Base-by-base conservation (phyloP, 2,113 vertebrate species). In the Geothlypis trichas region DNA sequence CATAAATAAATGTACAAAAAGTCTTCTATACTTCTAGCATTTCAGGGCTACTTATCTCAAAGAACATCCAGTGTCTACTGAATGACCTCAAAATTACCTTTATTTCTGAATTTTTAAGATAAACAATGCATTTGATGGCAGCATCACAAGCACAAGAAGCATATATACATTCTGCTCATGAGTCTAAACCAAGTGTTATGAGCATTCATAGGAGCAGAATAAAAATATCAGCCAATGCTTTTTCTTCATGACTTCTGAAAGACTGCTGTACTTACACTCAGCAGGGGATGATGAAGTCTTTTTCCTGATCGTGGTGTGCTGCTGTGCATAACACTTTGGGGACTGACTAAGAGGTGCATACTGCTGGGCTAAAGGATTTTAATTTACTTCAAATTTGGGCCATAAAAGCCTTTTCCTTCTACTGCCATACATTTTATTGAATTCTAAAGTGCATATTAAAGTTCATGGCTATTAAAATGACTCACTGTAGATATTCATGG, bases 351-450 rank as follows among this genome's bases (percentile, higher is more conserved):
- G 66, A 90, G 69, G 68, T 47, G 77, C 84, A 62, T 68, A 90
- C 81, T 78, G 83, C 87, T 97, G 89, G 81, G 81, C 59, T 55
- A 74, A 77, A 95, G 74, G 71, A 73, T 94, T 81, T 95, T 82
- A 81, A 93, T 95, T 90, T 79, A 37, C 74, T 85, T 78, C 91
- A 77, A 95, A 96, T 84, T 69, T 84, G 72, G 74, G 69, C n/a
- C 39, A 88, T 91, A 90, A 96, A 97, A 97, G 74, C 58, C 44
- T 95, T 96, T 85, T 71, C 71, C 77, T 93, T 95, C 90, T 72
- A 89, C 83, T 91, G 65, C 71, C 87, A 82, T 71, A 86, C 31
- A 80, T 89, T 93, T 86, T 78, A 66, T 54, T 90, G 86, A 96
- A 91, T 82, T 89, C 67, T 94, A 79, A 96, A 87, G 51, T 58